phyloP scores from a whole-genome alignment of 2,113 vertebrate genomes.

The Ictidomys tridecemlineatus region DNA sequence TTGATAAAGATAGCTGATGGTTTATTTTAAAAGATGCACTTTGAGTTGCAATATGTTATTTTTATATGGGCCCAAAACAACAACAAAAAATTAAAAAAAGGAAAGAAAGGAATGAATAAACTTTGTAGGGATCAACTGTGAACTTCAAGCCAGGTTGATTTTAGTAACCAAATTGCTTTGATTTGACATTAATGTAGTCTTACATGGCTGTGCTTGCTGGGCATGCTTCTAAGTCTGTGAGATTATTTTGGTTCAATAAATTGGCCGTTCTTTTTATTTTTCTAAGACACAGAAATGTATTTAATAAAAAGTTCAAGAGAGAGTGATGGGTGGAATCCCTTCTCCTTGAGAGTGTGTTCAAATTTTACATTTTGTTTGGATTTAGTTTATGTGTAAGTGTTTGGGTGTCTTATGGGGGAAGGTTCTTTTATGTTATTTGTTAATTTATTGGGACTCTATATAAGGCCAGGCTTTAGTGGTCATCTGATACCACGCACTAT shows the following conservation, averaged over 20 bases:
- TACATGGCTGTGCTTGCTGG: conserved; percentile 89
- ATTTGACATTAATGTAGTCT: conserved; percentile 85
- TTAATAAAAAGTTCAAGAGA: conserved; percentile 86
- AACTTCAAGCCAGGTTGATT: conserved; percentile 87
- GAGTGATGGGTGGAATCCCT: conserved; percentile 33
- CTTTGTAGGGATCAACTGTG: conserved; percentile 89
- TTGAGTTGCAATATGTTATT: conserved; percentile 94
- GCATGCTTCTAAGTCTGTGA: conserved; percentile 90
- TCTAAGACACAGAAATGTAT: conserved; percentile 88
- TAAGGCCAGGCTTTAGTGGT: conserved; percentile 79
- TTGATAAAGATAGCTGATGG: conserved; percentile 91
- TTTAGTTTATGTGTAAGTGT: conserved; percentile 84
- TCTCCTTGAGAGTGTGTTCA: conserved; percentile 61
- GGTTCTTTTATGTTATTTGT: conserved; percentile 80
- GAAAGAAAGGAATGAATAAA: conserved; percentile 79
- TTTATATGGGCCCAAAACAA: conserved; percentile 91
- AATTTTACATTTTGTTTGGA: conserved; percentile 79
- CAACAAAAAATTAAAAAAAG: conserved; percentile 78
- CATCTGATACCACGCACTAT: conserved; percentile 72
- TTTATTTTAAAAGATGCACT: conserved; percentile 93
- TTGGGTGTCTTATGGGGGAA: conserved; percentile 12
- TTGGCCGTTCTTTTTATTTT: conserved; percentile 88
- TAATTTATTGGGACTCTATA: conserved; percentile 89
- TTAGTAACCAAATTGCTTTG: conserved; percentile 85
- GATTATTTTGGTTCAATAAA: conserved; percentile 85